Conservation (phyloP, 2,797 vertebrate genomes). For the Rhincodon typus region DNA sequence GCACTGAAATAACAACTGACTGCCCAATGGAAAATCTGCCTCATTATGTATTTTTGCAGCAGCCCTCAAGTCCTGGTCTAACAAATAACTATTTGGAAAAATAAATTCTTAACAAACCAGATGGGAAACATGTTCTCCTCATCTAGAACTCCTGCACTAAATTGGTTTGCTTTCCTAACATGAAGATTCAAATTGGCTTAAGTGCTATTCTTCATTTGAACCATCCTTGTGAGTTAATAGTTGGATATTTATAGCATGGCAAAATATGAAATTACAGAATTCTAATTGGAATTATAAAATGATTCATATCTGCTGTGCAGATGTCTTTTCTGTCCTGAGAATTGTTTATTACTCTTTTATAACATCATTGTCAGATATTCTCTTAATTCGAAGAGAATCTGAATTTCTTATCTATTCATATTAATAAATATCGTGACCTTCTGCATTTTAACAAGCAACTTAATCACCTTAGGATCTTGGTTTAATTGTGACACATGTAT, state of each 20-base stretch:
- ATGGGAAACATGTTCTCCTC: background rate
- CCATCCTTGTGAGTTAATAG: background rate
- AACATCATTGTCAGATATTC: background rate
- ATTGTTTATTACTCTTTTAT: background rate
- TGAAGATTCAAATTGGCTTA: background rate
- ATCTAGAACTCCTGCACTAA: background rate
- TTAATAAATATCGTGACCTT: background rate
- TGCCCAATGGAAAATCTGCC: too few species aligned
- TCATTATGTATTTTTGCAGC: too few species aligned
- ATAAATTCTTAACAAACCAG: background rate
- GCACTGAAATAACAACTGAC: too few species aligned
- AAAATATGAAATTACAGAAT: background rate
- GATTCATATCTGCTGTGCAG: background rate
- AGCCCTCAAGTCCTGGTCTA: too few species aligned
- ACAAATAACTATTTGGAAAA: background rate
- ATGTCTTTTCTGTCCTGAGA: background rate
- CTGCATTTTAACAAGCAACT: background rate
- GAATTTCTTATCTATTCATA: background rate
- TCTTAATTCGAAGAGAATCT: background rate
- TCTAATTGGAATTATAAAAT: background rate
- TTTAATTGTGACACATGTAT: background rate
- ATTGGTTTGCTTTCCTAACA: background rate
- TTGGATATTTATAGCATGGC: background rate
- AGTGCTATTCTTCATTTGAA: background rate
- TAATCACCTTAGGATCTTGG: background rate